Evolutionary conservation across 1,140 invertebrate species (phyloP), one percentile per base, ranked within the genome.

Genomic region (Pseudomyrmex dendroicus): DNA sequence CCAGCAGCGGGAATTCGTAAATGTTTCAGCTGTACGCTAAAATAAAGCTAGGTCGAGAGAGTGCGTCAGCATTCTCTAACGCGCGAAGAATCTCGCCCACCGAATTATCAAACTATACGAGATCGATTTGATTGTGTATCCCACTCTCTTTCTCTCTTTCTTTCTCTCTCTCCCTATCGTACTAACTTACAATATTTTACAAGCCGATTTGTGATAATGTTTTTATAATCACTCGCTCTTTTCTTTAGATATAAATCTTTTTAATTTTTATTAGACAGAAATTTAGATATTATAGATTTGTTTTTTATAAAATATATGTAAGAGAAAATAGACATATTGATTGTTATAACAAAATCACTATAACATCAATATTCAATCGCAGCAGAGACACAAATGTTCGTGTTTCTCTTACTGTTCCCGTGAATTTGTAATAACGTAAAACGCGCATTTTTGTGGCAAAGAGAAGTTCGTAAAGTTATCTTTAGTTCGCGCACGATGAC

Each of bases 1-100:
- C 67, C 67, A 46, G 46, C 72, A 44, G 70, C 46, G 44, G 77
- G 88, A 89, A 89, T 89, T 89, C 82, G 76, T 89, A 89, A 89
- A 89, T 89, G 73, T 89, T 89, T 89, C 67, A 70, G 22, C 46
- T 62, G 48, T 15, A 84, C 59, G 88, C 87, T 89, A 89, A 89
- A 89, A 89, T 89, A 89, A 89, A 88, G 80, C 67, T 10, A 12
- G 52, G 68, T 56, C 35, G 52, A 25, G 66, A 82, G 66, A 86
- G 54, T 78, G 85, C 82, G 85, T 89, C 77, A 77, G 64, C 76
- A 61, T 22, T 35, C 35, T 35, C 35, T 35, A 7, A 17, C 46
- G 73, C 46, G 73, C 56, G 20, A 80, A 64, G 25, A 35, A 5
- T 35, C 50, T 84, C 25, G 54, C 17, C 57, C 59, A 72, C 63